These are phyloP conservation scores for Diloba caeruleocephala DNA, from an alignment of 2,888 invertebrate genomes.

Conservation along the genomic window DNA sequence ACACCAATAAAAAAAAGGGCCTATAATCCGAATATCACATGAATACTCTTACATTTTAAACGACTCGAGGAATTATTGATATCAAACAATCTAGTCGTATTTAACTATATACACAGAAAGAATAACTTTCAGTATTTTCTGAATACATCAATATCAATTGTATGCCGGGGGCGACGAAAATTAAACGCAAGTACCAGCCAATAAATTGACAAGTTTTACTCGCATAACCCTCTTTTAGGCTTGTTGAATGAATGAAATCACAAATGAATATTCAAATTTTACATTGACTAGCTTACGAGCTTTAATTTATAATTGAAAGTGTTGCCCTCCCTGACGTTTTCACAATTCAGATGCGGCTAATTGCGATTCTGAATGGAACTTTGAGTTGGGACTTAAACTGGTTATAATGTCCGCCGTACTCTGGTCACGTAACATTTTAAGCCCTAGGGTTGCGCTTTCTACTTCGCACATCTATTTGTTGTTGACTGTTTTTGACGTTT, in stretches of 20 bases:
- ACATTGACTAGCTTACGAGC: constrained; percentile 59
- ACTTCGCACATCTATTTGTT: constrained; percentile 77
- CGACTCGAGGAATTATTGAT: constrained; percentile 11
- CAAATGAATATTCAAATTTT: constrained; percentile 63
- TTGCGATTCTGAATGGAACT: constrained; percentile 80
- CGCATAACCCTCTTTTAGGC: constrained; percentile 51
- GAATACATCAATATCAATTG: constrained; percentile 32
- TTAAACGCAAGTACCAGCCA: constrained; percentile 42
- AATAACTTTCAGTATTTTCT: constrained; percentile 35
- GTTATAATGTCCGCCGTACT: constrained; percentile 74
- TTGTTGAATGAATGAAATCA: constrained; percentile 54
- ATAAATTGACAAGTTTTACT: constrained; percentile 53
- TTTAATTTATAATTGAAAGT: constrained; percentile 64
- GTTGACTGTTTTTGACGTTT: constrained; percentile 70
- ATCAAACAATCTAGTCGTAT: too few species aligned
- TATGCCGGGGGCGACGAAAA: constrained; percentile 18
- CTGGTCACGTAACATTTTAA: constrained; percentile 76
- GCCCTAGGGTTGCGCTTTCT: constrained; percentile 69
- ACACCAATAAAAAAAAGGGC: too few species aligned
- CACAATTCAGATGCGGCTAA: constrained; percentile 67
- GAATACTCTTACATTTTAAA: not conserved
- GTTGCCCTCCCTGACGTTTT: constrained; percentile 68
- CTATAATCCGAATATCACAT: too few species aligned
- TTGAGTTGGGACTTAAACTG: constrained; percentile 75
- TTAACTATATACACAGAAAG: constrained; percentile 9